phyloP scores from a whole-genome alignment of 2,888 invertebrate species.

The Sturmia bella region DNA sequence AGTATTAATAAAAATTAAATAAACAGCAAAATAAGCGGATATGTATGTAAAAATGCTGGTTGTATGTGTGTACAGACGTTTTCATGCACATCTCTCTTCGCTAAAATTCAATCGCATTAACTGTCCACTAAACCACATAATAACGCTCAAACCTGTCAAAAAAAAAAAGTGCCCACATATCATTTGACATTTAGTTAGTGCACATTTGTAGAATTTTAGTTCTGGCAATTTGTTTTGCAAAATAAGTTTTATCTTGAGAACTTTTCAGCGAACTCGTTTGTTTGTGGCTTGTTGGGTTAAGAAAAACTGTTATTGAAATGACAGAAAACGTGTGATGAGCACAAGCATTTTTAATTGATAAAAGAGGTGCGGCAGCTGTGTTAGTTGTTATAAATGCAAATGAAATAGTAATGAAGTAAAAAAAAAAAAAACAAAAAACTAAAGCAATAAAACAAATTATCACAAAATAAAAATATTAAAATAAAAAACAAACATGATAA shows the following conservation, averaged over 20 bases:
- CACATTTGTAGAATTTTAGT: no score
- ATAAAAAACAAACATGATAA: background rate
- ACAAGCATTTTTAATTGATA: constrained; percentile 24
- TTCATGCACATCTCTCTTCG: no score
- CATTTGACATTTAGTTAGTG: no score
- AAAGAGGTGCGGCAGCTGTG: constrained; percentile 33
- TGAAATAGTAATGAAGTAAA: constrained; percentile 28
- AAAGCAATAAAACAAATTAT: constrained; percentile 29
- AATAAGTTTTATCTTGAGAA: background rate
- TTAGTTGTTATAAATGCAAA: constrained; percentile 44
- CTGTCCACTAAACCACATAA: no score
- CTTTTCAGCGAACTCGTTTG: background rate
- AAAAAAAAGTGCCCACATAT: no score
- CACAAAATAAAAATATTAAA: constrained; percentile 1
- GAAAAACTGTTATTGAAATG: constrained; percentile 61
- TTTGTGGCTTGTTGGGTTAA: constrained; percentile 24
- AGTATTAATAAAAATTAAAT: no score
- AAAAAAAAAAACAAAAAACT: background rate
- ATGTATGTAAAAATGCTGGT: no score
- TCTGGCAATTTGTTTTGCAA: no score
- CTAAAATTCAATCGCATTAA: no score
- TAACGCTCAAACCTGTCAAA: no score
- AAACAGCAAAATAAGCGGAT: no score
- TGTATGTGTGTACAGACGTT: no score
- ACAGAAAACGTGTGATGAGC: constrained; percentile 42